Conservation (phyloP, 2,888 invertebrate species). For the Apocheima hispidaria region DNA sequence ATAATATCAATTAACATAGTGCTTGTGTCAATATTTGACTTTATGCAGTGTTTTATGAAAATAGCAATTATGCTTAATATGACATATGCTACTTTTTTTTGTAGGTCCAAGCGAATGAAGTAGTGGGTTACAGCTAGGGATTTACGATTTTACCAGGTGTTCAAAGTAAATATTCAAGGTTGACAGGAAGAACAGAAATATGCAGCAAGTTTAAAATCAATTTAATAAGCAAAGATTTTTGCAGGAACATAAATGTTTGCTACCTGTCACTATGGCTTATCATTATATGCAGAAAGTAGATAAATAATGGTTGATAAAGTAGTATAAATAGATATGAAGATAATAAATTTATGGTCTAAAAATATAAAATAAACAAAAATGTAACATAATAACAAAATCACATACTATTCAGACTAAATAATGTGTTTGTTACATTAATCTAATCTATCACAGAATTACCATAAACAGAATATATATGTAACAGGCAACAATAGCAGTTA, state of each 20-base stretch:
- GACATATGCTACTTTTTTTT: too few species aligned
- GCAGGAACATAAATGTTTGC: not conserved
- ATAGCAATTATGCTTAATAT: too few species aligned
- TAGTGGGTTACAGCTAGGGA: too few species aligned
- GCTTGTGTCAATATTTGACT: too few species aligned
- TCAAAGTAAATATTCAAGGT: too few species aligned
- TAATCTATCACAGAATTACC: not conserved
- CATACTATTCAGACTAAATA: not conserved
- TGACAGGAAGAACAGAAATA: too few species aligned
- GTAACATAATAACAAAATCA: slow-evolving; percentile 1
- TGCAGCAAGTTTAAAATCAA: too few species aligned
- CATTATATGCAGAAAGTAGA: slow-evolving; percentile 2
- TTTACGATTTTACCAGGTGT: too few species aligned
- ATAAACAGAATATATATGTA: not conserved
- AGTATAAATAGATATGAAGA: not conserved
- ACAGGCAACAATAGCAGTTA: not conserved
- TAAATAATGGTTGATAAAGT: slow-evolving; percentile 17
- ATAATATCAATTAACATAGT: too few species aligned
- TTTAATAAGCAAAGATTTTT: too few species aligned
- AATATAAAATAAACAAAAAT: not conserved
- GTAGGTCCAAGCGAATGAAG: too few species aligned
- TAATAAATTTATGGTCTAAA: not conserved
- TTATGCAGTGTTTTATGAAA: too few species aligned
- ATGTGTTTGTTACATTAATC: not conserved
- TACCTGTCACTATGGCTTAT: slow-evolving; percentile 1